A percentile compares a stretch with the other conserved stretches of the same genome.
These are phyloP conservation scores for Nemoura dubitans DNA, from an alignment of 2,888 invertebrate genomes.

Conservation along the genomic window DNA sequence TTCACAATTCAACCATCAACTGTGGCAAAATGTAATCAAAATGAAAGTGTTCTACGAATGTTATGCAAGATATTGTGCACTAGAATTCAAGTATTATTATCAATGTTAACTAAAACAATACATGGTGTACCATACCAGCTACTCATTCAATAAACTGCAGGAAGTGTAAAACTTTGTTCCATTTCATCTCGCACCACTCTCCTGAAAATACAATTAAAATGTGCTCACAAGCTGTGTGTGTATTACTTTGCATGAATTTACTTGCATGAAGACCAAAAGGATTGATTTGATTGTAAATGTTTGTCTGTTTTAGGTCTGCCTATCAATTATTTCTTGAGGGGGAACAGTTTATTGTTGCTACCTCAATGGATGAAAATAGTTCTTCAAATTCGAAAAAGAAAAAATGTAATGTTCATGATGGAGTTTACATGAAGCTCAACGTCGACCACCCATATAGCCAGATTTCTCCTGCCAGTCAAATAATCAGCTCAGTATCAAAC, in stretches of 20 bases:
- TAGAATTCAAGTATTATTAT: background rate
- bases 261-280: background rate
- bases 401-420: background rate
- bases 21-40: background rate
- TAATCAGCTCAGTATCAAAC: background rate
- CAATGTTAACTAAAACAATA: background rate
- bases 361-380: conserved; percentile 9
- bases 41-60: background rate
- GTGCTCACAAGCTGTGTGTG: background rate
- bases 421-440: background rate
- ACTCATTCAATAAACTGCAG: background rate
- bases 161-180: background rate
- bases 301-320: conserved; percentile 37
- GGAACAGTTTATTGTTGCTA: conserved; percentile 16
- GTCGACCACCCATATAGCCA: background rate
- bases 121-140: background rate
- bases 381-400: background rate
- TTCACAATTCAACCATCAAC: too few species aligned
- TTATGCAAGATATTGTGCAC: background rate
- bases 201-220: background rate
- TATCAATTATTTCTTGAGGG: conserved; percentile 7
- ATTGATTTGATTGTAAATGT: background rate
- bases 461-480: background rate
- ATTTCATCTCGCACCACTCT: background rate
- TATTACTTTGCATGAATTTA: background rate